Conservation (phyloP, 2,797 vertebrate species). For the Synaphobranchus kaupii region DNA sequence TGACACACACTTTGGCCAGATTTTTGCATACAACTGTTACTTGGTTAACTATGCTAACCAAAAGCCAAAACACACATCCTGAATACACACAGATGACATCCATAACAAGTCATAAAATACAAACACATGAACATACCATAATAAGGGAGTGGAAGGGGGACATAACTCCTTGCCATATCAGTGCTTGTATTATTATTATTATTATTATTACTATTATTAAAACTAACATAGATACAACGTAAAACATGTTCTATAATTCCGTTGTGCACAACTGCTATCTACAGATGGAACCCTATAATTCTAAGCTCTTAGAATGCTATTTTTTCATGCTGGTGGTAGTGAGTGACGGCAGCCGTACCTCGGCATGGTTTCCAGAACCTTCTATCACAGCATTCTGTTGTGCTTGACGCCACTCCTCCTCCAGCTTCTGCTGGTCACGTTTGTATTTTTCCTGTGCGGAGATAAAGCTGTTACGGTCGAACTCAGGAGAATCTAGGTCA, state of each 20-base stretch:
- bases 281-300: background rate
- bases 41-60: too few relatives aligned
- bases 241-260: background rate
- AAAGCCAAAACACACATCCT: too few relatives aligned
- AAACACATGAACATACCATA: too few relatives aligned
- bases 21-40: too few relatives aligned
- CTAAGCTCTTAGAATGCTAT: background rate
- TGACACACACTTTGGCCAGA: too few relatives aligned
- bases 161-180: too few relatives aligned
- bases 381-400: slow-evolving; percentile 79
- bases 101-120: too few relatives aligned
- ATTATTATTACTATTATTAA: too few relatives aligned
- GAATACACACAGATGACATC: too few relatives aligned
- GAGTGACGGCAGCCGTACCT: slow-evolving; percentile 68
- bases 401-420: slow-evolving; percentile 85
- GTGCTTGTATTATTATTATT: too few relatives aligned
- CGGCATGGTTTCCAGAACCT: slow-evolving; percentile 65
- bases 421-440: slow-evolving; percentile 86
- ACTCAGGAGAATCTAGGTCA: background rate
- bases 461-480: background rate
- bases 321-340: background rate
- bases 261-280: background rate
- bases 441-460: slow-evolving; percentile 83
- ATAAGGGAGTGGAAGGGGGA: too few relatives aligned
- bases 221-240: background rate